phyloP scores from a whole-genome alignment of 2,113 vertebrate genomes.

The Mormyrus iriodes region DNA sequence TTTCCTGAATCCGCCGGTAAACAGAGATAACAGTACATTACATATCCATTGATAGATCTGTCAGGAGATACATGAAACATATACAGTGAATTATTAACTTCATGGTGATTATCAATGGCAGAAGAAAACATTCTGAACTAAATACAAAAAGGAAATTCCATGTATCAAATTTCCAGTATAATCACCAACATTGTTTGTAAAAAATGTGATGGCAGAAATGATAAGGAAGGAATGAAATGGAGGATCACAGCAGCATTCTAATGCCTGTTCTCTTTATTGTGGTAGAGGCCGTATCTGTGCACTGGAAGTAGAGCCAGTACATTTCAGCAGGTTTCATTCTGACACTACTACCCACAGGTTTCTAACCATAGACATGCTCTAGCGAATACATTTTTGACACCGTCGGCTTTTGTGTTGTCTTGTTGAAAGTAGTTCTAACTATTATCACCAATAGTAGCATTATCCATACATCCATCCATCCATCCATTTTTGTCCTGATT shows the following conservation, averaged over 20 bases:
- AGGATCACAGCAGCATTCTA: neutral
- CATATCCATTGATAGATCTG: neutral
- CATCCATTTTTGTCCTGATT: neutral
- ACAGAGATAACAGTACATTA: neutral
- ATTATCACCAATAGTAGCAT: neutral
- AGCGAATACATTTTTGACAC: neutral
- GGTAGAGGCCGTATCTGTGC: neutral
- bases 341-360: neutral
- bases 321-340: neutral
- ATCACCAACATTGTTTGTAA: neutral
- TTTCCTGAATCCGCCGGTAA: neutral
- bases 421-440: neutral
- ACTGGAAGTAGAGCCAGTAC: neutral
- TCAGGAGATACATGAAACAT: neutral
- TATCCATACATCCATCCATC: neutral
- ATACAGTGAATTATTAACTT: neutral
- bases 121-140: neutral
- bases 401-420: neutral
- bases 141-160: neutral
- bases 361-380: neutral
- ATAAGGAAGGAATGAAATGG: neutral
- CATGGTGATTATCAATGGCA: neutral
- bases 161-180: neutral
- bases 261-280: neutral
- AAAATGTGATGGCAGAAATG: neutral